A percentile compares a stretch with the other conserved stretches of the same genome.
These are phyloP conservation scores for Crioceris asparagi DNA, from an alignment of 2,888 invertebrate species.

Conservation along the genomic window DNA sequence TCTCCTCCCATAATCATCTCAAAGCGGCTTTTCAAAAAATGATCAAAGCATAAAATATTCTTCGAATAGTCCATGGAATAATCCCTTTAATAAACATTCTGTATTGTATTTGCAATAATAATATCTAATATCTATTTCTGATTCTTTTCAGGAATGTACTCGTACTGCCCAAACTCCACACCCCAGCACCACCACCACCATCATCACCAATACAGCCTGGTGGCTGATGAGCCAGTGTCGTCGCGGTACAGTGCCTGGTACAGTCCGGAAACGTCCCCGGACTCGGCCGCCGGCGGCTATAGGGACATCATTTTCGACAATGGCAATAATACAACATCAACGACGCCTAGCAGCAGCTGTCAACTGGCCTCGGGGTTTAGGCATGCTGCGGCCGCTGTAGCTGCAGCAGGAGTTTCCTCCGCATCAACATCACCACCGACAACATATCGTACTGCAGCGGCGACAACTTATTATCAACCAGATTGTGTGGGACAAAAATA, in stretches of 20 bases:
- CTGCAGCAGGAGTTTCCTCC: slow-evolving; percentile 34
- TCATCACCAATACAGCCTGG: slow-evolving; percentile 27
- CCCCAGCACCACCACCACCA: slow-evolving; percentile 34
- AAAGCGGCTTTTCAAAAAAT: too few species aligned
- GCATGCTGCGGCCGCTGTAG: background rate
- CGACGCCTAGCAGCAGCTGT: slow-evolving; percentile 36
- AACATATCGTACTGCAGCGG: background rate
- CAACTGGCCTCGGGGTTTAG: slow-evolving; percentile 28
- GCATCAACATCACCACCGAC: slow-evolving; percentile 49
- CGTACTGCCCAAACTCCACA: slow-evolving; percentile 41
- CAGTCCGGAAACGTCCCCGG: slow-evolving; percentile 42
- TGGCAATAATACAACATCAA: too few species aligned
- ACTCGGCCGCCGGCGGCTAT: slow-evolving; percentile 33
- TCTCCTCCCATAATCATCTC: too few species aligned
- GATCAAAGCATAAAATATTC: too few species aligned
- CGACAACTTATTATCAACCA: too few species aligned
- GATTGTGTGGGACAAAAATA: too few species aligned
- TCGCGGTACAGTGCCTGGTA: slow-evolving; percentile 43
- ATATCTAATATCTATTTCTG: background rate
- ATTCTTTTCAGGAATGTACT: slow-evolving; percentile 35
- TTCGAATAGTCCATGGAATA: too few species aligned
- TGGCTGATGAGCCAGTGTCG: slow-evolving; percentile 32
- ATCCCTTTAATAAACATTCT: too few species aligned
- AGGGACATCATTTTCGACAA: slow-evolving; percentile 35
- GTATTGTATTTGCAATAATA: too few species aligned